phyloP scores from a whole-genome alignment of 64 coral and sea anemone species.

The Pocillopora damicornis region DNA sequence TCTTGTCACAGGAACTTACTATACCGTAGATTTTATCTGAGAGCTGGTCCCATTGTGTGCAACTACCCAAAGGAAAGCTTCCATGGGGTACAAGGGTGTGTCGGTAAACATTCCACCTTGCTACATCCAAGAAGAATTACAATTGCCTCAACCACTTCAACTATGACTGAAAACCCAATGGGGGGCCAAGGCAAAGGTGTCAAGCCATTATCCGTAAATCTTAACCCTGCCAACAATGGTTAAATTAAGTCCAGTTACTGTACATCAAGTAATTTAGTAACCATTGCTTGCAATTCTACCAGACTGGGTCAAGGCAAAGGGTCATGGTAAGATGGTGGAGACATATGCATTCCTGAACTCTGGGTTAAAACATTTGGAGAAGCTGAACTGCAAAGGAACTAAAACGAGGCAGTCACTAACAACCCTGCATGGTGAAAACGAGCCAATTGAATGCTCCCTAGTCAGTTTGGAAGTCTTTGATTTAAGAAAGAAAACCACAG shows the following conservation, averaged over 20 bases:
- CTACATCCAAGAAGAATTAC: constrained; percentile 8
- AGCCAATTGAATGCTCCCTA: not conserved
- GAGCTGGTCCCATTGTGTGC: not conserved
- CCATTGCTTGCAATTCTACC: not conserved
- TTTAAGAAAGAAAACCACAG: not conserved
- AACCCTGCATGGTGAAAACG: constrained; percentile 24
- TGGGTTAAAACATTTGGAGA: not conserved
- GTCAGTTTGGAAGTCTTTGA: constrained; percentile 46
- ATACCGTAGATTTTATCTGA: constrained; percentile 3
- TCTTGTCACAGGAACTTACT: no score
- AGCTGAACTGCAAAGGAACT: constrained; percentile 26
- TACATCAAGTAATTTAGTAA: not conserved
- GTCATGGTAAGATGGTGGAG: not conserved
- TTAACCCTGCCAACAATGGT: not conserved
- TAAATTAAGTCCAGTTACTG: not conserved
- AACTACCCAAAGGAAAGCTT: constrained; percentile 20
- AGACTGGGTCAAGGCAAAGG: not conserved
- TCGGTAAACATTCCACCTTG: constrained; percentile 24
- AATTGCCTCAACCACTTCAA: not conserved
- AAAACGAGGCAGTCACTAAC: constrained; percentile 35
- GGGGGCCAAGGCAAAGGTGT: not conserved
- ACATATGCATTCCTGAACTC: not conserved
- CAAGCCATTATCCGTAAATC: not conserved
- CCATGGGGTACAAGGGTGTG: constrained; percentile 1
- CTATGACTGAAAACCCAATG: not conserved